Evolutionary conservation across 2,797 vertebrate species (phyloP).

Genomic region (Acrocephalus scirpaceus): DNA sequence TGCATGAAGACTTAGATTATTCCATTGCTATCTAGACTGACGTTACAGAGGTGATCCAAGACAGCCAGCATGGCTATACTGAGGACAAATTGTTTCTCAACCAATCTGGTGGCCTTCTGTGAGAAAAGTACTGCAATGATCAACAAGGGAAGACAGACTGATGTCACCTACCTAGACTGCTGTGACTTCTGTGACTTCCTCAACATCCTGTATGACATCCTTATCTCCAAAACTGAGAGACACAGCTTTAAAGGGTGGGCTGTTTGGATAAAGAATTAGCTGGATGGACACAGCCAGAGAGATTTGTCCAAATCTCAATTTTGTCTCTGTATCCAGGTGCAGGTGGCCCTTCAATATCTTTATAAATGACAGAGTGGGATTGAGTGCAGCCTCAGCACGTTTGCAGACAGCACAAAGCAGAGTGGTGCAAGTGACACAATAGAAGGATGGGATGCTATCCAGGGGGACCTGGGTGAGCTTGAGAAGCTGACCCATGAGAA

Average conservation of each 20-base stretch:
- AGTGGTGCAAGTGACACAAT: rapidly evolving
- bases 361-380: neutral
- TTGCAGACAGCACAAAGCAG: neutral
- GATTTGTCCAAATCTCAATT: neutral
- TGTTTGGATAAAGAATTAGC: neutral
- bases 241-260: neutral
- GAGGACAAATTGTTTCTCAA: neutral
- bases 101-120: neutral
- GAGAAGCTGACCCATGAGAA: neutral
- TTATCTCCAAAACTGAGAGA: neutral
- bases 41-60: neutral
- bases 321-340: neutral
- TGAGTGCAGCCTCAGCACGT: neutral
- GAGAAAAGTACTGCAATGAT: no score
- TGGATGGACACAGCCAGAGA: neutral
- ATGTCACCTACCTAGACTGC: neutral
- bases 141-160: neutral
- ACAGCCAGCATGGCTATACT: neutral
- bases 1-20: neutral
- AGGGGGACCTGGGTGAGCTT: neutral
- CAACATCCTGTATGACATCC: rapidly evolving
- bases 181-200: neutral
- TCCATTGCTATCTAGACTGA: neutral
- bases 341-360: neutral
- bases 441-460: neutral